Evolutionary conservation across 2,888 invertebrate species (phyloP).

Genomic region (Eledone cirrhosa): DNA sequence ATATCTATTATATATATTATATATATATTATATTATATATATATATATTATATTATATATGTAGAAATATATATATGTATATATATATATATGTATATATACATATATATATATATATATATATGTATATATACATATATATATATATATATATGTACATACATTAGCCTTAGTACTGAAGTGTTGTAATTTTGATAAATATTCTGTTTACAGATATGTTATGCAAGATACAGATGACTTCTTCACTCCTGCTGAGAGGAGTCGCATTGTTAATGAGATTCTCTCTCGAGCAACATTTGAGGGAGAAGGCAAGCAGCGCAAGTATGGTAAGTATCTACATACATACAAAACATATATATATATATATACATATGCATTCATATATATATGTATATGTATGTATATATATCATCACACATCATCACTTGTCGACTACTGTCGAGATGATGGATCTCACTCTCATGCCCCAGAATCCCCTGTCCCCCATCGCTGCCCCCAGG

Average conservation of each 20-base stretch:
- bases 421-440: no score
- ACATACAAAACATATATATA: not conserved
- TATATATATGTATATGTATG: not conserved
- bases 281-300: conserved; percentile 87
- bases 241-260: conserved; percentile 86
- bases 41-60: no score
- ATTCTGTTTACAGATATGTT: not conserved
- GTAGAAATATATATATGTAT: no score
- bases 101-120: conserved; percentile 1
- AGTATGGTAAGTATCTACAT: not conserved
- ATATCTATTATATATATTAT: no score
- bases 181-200: not conserved
- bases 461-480: no score
- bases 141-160: not conserved
- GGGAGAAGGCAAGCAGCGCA: no score
- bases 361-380: not conserved
- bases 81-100: not conserved
- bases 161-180: no score
- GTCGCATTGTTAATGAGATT: conserved; percentile 89
- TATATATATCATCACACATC: no score
- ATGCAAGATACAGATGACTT: conserved; percentile 85
- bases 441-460: no score
- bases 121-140: not conserved
- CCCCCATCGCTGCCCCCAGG: no score
- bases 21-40: no score